phyloP scores from a whole-genome alignment of 1,140 invertebrate species.

The Gryllus bimaculatus region DNA sequence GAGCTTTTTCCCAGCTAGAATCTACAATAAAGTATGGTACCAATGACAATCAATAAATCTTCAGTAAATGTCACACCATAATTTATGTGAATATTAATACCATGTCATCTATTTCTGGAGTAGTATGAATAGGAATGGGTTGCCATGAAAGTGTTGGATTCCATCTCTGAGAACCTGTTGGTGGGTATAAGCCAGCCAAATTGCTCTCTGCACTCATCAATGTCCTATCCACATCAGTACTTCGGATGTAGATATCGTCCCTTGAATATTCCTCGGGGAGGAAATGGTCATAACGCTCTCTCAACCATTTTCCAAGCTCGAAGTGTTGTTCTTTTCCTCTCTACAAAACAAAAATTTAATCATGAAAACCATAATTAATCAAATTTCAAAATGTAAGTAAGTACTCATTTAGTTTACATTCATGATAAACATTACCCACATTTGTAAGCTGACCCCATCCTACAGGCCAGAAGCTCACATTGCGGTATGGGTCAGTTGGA shows the following conservation, averaged over 20 bases:
- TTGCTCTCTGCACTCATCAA: conserved; percentile 80
- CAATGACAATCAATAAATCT: neutral
- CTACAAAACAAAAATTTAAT: conserved; percentile 35
- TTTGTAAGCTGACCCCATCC: conserved; percentile 74
- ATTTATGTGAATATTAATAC: conserved; percentile 32
- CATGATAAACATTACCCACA: conserved; percentile 38
- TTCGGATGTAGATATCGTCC: conserved; percentile 57
- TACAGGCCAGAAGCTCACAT: conserved; percentile 58
- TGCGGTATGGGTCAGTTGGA: conserved; percentile 64
- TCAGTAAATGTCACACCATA: neutral
- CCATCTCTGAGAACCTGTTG: conserved; percentile 48
- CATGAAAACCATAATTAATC: neutral
- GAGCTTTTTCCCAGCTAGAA: conserved; percentile 48
- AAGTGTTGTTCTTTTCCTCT: conserved; percentile 68
- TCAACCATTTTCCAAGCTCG: conserved; percentile 64
- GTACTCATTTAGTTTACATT: neutral
- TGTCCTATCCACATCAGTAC: conserved; percentile 80
- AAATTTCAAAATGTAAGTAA: neutral
- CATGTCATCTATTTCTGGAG: conserved; percentile 53
- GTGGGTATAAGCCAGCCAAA: conserved; percentile 72
- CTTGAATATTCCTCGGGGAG: conserved; percentile 41
- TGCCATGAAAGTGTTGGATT: conserved; percentile 66
- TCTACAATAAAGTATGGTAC: conserved; percentile 24
- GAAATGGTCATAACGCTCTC: conserved; percentile 54
- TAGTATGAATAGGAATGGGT: conserved; percentile 79